Evolutionary conservation across 2,888 invertebrate species (phyloP).

Genomic region (Liodrosophila aerea): DNA sequence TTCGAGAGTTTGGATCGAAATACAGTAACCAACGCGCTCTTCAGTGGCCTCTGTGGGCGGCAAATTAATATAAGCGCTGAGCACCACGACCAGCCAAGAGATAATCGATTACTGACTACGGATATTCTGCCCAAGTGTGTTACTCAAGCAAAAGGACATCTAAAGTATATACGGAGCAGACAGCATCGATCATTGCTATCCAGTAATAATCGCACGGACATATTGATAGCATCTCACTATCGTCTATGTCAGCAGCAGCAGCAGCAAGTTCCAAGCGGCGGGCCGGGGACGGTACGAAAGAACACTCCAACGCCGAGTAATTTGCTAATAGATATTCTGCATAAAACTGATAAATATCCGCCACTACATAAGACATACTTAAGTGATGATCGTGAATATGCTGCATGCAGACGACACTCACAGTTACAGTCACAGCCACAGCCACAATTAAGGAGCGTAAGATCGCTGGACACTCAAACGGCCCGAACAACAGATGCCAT

Average conservation of each 20-base stretch:
- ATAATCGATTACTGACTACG: no score
- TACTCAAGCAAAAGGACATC: neutral
- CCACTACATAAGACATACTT: neutral
- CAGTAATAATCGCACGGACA: no score
- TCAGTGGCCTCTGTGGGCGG: constrained; percentile 64
- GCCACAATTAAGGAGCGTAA: neutral
- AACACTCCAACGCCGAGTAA: no score
- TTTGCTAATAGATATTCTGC: no score
- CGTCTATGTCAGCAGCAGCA: no score
- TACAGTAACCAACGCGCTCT: constrained; percentile 24
- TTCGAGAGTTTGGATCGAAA: constrained; percentile 1
- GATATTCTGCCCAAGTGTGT: no score
- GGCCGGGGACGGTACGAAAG: no score
- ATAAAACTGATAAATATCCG: neutral
- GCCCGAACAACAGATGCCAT: no score
- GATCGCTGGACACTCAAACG: constrained; percentile 16
- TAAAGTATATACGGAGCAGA: neutral
- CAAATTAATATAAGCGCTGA: constrained; percentile 33
- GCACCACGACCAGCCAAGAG: neutral
- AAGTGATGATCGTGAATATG: constrained; percentile 11
- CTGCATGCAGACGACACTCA: neutral
- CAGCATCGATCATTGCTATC: no score
- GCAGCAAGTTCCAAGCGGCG: no score
- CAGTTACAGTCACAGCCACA: no score
- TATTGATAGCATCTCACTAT: no score